Evolutionary conservation across 2,797 vertebrate species (phyloP), one percentile per base, ranked within the genome.

Genomic region (Poeciliopsis paucimaculata): DNA sequence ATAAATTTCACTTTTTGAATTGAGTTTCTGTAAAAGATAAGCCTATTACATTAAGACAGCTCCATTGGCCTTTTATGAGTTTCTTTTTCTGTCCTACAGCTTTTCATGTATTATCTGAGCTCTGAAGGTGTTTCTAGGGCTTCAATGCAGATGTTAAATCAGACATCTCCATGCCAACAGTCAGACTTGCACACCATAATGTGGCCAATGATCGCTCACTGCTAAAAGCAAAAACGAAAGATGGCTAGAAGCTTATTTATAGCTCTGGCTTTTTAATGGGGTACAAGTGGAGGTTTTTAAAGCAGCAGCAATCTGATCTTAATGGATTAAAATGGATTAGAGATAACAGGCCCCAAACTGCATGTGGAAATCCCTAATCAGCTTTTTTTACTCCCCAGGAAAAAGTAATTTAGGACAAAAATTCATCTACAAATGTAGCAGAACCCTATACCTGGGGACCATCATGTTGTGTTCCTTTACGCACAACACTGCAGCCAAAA

Each of bases 211-310:
- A 39, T 75, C 18, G 28, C 13, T 34, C 36, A 31, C 68, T 46
- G n/a, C n/a, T 72, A 46, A 72, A 72, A 46, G 68, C 43, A 46
- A 8, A 5, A 72, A 43, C 43, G n/a, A 28, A 15, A 46, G 15
- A 43, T 43, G 46, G 5, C 7, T 76, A 43, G 23, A 18, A 76
- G 46, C 7, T 20, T 62, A 73, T 76, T 76, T 82, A 31, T 70
- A 18, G 11, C 36, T 76, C n/a, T 23, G 11, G 23, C 15, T 15
- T 81, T 77, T 71, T 53, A 74, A 57, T 31, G n/a, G 8, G 47
- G 20, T 60, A 75, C 18, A 68, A 51, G 20, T 12, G 26, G 39
- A 1, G 23, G 72, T 68, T 78, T 51, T 47, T 47, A 68, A 57
- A 5, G 13, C n/a, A 26, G 39, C 43, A 66, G 45, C 41, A n/a